phyloP scores from a whole-genome alignment of 2,888 invertebrate species.

The Lysandra bellargus region DNA sequence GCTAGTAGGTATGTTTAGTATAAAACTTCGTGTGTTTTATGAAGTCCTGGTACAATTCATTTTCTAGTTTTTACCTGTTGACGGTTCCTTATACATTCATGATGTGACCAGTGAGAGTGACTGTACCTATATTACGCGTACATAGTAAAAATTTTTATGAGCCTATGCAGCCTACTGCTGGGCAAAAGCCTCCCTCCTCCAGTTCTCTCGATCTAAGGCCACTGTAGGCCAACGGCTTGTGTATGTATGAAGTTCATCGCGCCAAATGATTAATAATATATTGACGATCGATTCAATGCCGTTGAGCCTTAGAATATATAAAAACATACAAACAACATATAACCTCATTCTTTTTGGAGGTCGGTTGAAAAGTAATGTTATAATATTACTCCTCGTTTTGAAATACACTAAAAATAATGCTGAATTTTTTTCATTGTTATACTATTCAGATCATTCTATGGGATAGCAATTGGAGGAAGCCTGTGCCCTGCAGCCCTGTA shows the following conservation, averaged over 20 bases:
- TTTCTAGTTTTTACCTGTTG: slow-evolving; percentile 7
- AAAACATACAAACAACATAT: too few relatives aligned
- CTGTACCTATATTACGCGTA: too few relatives aligned
- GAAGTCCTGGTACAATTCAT: not conserved
- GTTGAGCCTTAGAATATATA: too few relatives aligned
- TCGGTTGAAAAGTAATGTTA: too few relatives aligned
- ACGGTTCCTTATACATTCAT: not conserved
- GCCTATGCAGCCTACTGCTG: too few relatives aligned
- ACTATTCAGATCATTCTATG: not conserved
- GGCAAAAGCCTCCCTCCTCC: too few relatives aligned
- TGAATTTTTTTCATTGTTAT: not conserved
- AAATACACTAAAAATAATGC: not conserved
- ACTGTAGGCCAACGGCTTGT: too few relatives aligned
- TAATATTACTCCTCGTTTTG: too few relatives aligned
- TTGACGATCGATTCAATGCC: too few relatives aligned
- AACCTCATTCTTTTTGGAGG: too few relatives aligned
- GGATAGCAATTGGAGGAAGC: not conserved
- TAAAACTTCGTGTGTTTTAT: not conserved
- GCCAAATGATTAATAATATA: not conserved
- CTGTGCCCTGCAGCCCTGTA: not conserved
- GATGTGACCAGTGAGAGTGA: not conserved
- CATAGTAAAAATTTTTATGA: not conserved
- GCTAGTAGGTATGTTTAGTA: slow-evolving; percentile 42
- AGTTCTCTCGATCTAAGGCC: too few relatives aligned
- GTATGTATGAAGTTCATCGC: too few relatives aligned